Percentiles rank a stretch among this genome's conserved stretches.
phyloP scores from a whole-genome alignment of 2,797 vertebrate species.

The Megaceryle alcyon region DNA sequence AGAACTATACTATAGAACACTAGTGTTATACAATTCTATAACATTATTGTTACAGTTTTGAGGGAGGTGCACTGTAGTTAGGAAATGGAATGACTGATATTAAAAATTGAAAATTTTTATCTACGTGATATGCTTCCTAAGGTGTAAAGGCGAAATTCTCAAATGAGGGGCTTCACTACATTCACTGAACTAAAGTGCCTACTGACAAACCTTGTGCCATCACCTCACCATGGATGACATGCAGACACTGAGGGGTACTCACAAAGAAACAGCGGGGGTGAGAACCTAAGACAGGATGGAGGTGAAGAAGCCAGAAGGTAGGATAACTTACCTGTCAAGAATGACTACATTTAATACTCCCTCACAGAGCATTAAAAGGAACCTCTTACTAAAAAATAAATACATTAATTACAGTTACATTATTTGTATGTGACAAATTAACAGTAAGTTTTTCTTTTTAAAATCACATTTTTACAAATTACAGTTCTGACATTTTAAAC shows the following conservation, averaged over 20 bases:
- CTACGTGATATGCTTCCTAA: not conserved
- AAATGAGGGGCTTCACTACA: not conserved
- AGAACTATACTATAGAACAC: not conserved
- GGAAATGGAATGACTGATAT: not conserved
- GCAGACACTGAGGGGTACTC: not conserved
- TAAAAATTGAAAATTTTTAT: not conserved
- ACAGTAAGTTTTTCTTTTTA: not conserved
- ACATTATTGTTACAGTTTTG: not conserved
- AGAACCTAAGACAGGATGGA: not conserved
- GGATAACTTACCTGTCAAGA: not conserved
- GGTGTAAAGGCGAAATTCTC: not conserved
- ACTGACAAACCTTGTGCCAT: not conserved
- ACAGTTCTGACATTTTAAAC: conserved; percentile 1
- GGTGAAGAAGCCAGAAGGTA: not conserved
- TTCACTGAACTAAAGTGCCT: not conserved
- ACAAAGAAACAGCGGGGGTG: not conserved
- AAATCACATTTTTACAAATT: not conserved
- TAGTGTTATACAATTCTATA: not conserved
- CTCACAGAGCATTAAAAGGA: not conserved
- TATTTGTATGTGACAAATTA: not conserved
- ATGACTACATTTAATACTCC: not conserved
- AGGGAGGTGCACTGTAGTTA: not conserved
- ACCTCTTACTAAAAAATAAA: not conserved
- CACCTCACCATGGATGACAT: not conserved
- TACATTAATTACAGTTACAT: not conserved